phyloP scores from a whole-genome alignment of 2,888 invertebrate species.

The Cacoxenus indagator region DNA sequence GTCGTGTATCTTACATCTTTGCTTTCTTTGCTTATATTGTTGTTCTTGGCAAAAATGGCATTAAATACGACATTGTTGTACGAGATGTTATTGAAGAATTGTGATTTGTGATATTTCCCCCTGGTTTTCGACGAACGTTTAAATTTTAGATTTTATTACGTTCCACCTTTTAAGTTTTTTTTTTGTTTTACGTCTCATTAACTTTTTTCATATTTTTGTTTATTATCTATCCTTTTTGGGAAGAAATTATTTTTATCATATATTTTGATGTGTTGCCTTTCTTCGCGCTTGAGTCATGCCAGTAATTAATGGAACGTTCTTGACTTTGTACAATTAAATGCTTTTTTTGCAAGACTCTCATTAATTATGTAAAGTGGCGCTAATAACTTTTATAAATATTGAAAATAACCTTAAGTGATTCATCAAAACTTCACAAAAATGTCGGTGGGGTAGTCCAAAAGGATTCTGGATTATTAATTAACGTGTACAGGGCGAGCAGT shows the following conservation, averaged over 20 bases:
- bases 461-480: background rate
- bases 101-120: no score
- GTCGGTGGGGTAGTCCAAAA: background rate
- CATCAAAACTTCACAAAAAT: background rate
- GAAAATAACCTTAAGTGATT: background rate
- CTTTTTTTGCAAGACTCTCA: background rate
- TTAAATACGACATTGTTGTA: background rate
- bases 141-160: no score
- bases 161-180: background rate
- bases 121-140: no score
- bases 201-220: no score
- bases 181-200: background rate
- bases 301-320: background rate
- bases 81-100: conserved; percentile 1
- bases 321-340: background rate
- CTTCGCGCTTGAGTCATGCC: background rate
- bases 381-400: background rate
- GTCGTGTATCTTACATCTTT: background rate
- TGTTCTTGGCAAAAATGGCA: background rate
- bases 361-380: background rate
- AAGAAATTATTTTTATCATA: no score
- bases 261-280: no score
- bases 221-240: no score
- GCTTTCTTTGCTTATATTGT: conserved; percentile 3
- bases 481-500: no score